Evolutionary conservation across 1,140 invertebrate genomes (phyloP).

Genomic region (Megalonaias nervosa): DNA sequence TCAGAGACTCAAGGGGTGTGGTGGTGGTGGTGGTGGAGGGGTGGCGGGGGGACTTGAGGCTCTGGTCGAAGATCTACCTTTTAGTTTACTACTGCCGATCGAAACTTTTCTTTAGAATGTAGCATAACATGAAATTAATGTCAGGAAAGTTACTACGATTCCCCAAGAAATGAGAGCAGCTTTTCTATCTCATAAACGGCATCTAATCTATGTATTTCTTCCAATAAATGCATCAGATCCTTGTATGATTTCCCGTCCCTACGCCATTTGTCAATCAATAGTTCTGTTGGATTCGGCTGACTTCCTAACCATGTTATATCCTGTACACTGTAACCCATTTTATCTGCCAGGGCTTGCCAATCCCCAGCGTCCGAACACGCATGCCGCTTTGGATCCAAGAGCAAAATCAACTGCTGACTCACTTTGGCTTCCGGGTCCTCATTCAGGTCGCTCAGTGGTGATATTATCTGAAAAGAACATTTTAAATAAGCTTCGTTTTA

Average conservation of each 20-base stretch:
- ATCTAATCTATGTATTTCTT: slow-evolving; percentile 14
- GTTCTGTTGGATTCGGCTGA: slow-evolving; percentile 15
- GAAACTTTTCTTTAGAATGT: no score
- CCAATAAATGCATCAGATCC: slow-evolving; percentile 5
- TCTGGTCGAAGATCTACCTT: no score
- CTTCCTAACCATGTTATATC: slow-evolving; percentile 1
- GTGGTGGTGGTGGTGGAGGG: no score
- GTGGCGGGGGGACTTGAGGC: no score
- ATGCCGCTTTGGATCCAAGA: slow-evolving; percentile 1
- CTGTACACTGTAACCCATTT: background rate
- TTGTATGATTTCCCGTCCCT: background rate
- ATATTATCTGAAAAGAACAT: background rate
- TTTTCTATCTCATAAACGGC: slow-evolving; percentile 6
- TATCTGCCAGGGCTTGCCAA: slow-evolving; percentile 10
- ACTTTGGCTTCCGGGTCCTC: slow-evolving; percentile 8
- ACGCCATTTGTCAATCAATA: slow-evolving; percentile 12
- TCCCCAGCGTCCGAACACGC: slow-evolving; percentile 10
- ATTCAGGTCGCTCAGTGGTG: background rate
- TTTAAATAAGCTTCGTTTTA: background rate
- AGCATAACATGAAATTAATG: no score
- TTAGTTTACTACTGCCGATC: no score
- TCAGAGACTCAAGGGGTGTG: no score
- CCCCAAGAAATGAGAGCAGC: background rate
- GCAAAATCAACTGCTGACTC: slow-evolving; percentile 1
- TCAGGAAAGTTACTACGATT: no score